Evolutionary conservation across 2,888 invertebrate genomes (phyloP), one percentile per base, ranked within the genome.

Genomic region (Oscheius myriophilus): DNA sequence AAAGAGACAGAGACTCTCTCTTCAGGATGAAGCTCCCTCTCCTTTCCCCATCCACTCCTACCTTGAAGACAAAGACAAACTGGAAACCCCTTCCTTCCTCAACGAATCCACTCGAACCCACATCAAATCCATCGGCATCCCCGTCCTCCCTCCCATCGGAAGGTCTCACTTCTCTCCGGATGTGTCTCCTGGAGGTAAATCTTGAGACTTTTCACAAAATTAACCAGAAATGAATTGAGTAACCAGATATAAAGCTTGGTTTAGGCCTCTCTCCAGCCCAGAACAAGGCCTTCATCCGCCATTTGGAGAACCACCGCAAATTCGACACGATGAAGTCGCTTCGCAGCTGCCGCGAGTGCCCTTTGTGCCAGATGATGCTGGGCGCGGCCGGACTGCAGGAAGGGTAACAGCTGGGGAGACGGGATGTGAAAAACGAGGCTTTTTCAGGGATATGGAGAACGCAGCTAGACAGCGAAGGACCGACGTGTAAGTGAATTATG

Each of bases 301-400:
- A 78, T 63, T 58, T 78, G 67, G 74, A 76, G 58, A 78, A 78
- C 51, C 78, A 78, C 46, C 65, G 74, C 49, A 78, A 76, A 49
- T 78, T 78, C 53, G 78, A 78, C 49, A 78, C 78, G 23, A 59
- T 76, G 55, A 71, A 64, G 23, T 69, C 69, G 11, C 66, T 71
- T 39, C 71, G 70, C 25, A 74, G 77, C 61, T 73, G 73, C 26
- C 69, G 71, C 21, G 71, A 73, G 55, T 73, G 73, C 42, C 74
- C 72, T 63, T 54, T 78, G 16, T 78, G 78, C 53, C 72, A 74
- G 46, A 72, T 76, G 39, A 73, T 78, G 72, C 21, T 64, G 41
- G 57, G 49, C n/a, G 33, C 33, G 4, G 33, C 26, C 12, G 63
- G 54, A 25, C 51, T 43, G 45, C 58, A 57, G 39, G 42, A 57